Percentiles rank a stretch among this genome's conserved stretches.
Conservation (phyloP, 2,888 invertebrate species). For the Lycaena phlaeas region DNA sequence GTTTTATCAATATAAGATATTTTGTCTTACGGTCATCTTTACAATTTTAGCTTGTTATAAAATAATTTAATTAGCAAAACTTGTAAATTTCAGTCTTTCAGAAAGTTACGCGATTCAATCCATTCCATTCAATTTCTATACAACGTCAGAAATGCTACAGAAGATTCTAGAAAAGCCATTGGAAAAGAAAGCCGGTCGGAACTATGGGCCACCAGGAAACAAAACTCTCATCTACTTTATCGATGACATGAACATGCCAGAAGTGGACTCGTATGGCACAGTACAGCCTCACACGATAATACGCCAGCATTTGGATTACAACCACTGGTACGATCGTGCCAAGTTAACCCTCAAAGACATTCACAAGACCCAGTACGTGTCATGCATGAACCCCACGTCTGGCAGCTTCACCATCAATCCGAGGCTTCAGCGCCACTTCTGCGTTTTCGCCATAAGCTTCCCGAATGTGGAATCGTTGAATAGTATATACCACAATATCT, state of each 20-base stretch:
- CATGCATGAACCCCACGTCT: conserved; percentile 98
- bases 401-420: conserved; percentile 98
- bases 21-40: no score
- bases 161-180: conserved; percentile 94
- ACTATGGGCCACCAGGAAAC: conserved; percentile 96
- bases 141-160: conserved; percentile 94
- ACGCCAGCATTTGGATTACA: conserved; percentile 95
- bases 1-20: no score
- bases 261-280: conserved; percentile 90
- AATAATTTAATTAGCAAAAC: no score
- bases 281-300: conserved; percentile 97
- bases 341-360: conserved; percentile 93
- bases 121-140: conserved; percentile 97
- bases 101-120: conserved; percentile 92
- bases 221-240: conserved; percentile 95
- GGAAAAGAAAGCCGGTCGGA: conserved; percentile 96
- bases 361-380: conserved; percentile 96
- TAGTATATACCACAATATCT: conserved; percentile 90
- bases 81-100: conserved; percentile 68
- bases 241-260: conserved; percentile 99
- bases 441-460: conserved; percentile 88
- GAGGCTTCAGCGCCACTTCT: conserved; percentile 90
- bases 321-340: conserved; percentile 91
- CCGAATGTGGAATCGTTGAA: conserved; percentile 88
- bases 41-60: no score